Conservation (phyloP, 2,888 invertebrate species). For the Belgica antarctica region DNA sequence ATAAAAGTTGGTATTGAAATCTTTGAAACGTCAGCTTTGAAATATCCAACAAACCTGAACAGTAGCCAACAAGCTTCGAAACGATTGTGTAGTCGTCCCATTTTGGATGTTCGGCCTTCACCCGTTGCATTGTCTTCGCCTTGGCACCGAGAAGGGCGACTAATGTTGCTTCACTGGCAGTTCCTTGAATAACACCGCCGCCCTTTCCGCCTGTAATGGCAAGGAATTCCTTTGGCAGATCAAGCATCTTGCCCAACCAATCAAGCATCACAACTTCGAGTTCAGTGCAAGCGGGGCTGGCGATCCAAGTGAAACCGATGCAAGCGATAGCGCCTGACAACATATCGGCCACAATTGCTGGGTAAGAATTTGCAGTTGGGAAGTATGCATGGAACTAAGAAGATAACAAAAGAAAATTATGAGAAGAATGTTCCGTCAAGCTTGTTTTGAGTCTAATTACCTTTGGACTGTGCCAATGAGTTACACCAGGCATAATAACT, state of each 20-base stretch:
- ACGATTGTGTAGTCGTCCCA: conserved; percentile 71
- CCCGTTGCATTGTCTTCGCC: conserved; percentile 65
- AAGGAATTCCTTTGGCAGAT: conserved; percentile 80
- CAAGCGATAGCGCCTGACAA: conserved; percentile 91
- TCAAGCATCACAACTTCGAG: conserved; percentile 88
- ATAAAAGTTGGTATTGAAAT: conserved; percentile 45
- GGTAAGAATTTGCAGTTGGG: conserved; percentile 90
- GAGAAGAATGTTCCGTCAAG: background rate
- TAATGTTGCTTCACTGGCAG: conserved; percentile 91
- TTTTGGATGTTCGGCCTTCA: conserved; percentile 71
- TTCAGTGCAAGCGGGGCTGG: conserved; percentile 94
- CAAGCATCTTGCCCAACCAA: conserved; percentile 92
- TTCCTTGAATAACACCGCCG: conserved; percentile 89
- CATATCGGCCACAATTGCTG: conserved; percentile 93
- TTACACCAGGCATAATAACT: conserved; percentile 98
- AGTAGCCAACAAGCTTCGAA: conserved; percentile 80
- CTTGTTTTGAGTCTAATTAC: background rate
- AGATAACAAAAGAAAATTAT: background rate
- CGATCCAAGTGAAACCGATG: conserved; percentile 94
- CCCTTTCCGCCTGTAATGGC: conserved; percentile 80
- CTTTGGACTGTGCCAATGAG: conserved; percentile 94
- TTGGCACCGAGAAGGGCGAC: conserved; percentile 90
- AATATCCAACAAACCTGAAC: conserved; percentile 70
- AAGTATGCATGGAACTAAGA: conserved; percentile 85
- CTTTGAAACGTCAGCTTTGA: background rate